Evolutionary conservation across 2,888 invertebrate species (phyloP).

Genomic region (Morpho achilles): DNA sequence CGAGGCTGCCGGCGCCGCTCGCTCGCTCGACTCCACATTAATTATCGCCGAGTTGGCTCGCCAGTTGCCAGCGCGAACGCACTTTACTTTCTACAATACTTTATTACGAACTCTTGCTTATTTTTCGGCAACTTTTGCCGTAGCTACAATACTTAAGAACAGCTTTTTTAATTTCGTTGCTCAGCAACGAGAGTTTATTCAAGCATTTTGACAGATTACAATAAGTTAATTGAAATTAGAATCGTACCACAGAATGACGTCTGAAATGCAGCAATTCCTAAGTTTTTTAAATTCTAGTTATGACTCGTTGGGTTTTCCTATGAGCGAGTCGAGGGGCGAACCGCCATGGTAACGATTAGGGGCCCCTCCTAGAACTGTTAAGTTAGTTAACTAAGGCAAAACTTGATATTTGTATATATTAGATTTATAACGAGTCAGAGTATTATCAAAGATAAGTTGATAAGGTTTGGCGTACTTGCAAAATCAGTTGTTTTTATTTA

Average conservation of each 20-base stretch:
- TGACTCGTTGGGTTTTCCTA: conserved; percentile 28
- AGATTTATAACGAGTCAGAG: not conserved
- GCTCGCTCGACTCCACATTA: conserved; percentile 72
- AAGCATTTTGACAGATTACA: not conserved
- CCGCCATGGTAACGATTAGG: conserved; percentile 63
- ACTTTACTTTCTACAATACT: conserved; percentile 73
- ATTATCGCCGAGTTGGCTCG: conserved; percentile 69
- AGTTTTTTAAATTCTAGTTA: conserved; percentile 4
- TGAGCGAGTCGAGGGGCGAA: conserved; percentile 49
- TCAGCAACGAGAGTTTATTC: not conserved
- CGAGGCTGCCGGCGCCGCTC: conserved; percentile 64
- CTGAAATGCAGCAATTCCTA: not conserved
- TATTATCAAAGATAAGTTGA: conserved; percentile 17
- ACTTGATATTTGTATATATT: conserved; percentile 1
- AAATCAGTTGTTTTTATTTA: conserved; percentile 13
- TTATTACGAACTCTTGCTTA: conserved; percentile 42
- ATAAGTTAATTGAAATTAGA: not conserved
- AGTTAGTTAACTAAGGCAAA: not conserved
- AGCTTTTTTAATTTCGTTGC: not conserved
- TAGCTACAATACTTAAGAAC: conserved; percentile 4
- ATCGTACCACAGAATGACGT: not conserved
- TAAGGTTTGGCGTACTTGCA: conserved; percentile 6
- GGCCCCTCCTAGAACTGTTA: conserved; percentile 54
- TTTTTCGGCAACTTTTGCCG: conserved; percentile 31
- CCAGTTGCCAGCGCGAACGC: conserved; percentile 55